Evolutionary conservation across 2,113 vertebrate genomes (phyloP).

Genomic region (Camelus bactrianus): DNA sequence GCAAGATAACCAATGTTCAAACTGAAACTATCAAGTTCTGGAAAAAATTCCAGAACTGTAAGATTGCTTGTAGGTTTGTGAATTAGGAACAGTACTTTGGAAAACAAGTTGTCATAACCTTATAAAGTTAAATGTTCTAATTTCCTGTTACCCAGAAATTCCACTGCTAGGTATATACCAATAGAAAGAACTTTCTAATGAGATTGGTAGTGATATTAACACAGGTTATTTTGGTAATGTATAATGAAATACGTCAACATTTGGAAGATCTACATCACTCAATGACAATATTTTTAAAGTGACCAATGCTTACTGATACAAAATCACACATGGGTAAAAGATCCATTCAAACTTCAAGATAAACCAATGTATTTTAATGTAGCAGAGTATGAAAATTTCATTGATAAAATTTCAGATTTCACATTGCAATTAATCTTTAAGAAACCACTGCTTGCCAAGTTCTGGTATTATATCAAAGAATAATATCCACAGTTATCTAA

Average conservation of each 20-base stretch:
- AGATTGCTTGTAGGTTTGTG: not conserved
- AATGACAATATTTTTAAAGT: not conserved
- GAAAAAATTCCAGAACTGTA: not conserved
- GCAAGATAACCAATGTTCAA: not conserved
- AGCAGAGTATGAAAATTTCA: not conserved
- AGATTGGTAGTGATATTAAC: not conserved
- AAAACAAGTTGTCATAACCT: not conserved
- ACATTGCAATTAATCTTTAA: not conserved
- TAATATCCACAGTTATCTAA: not conserved
- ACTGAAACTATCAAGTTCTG: not conserved
- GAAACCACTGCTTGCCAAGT: not conserved
- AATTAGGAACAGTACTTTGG: not conserved
- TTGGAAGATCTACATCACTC: not conserved
- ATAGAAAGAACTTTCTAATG: not conserved
- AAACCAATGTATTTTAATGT: not conserved
- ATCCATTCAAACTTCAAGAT: not conserved
- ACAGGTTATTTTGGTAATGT: not conserved
- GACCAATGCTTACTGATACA: not conserved
- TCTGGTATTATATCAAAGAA: not conserved
- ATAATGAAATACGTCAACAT: not conserved
- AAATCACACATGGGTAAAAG: not conserved
- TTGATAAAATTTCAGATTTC: not conserved
- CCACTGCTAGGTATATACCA: not conserved
- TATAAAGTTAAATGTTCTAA: not conserved
- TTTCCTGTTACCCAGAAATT: not conserved